Conservation (phyloP, 2,888 invertebrate genomes). For the Troilus luridus region DNA sequence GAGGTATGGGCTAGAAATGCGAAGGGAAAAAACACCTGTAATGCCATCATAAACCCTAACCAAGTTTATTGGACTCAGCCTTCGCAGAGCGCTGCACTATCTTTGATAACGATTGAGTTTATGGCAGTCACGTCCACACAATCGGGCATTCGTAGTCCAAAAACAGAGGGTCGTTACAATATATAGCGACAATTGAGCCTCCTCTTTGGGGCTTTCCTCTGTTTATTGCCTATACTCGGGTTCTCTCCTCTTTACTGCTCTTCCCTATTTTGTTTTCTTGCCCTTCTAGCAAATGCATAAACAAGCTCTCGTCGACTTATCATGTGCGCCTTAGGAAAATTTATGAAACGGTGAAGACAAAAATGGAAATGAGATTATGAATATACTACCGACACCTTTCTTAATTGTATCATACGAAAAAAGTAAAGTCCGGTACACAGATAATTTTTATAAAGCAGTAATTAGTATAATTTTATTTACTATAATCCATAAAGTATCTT, state of each 20-base stretch:
- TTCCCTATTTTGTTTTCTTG: background rate
- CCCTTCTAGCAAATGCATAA: background rate
- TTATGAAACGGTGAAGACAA: background rate
- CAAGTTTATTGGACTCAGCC: background rate
- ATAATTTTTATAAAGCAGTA: too few species aligned
- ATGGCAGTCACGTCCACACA: background rate
- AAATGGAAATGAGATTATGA: background rate
- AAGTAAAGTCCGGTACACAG: too few species aligned
- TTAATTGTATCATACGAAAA: too few species aligned
- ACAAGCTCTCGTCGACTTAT: background rate
- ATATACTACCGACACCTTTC: too few species aligned
- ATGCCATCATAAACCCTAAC: background rate
- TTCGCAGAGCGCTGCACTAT: background rate
- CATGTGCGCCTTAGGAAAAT: background rate
- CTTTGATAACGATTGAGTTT: background rate
- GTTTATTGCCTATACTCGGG: background rate
- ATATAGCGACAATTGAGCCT: background rate
- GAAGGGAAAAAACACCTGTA: background rate
- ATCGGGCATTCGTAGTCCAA: conserved; percentile 3
- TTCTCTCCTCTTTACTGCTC: background rate
- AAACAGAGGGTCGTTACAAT: conserved; percentile 12
- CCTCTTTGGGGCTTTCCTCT: background rate
- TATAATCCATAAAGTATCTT: too few species aligned
- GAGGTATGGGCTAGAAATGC: background rate
- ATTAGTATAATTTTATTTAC: too few species aligned